These are phyloP conservation scores for Epinephelus cyanopodus DNA, from an alignment of 2,113 vertebrate species.

Conservation along the genomic window DNA sequence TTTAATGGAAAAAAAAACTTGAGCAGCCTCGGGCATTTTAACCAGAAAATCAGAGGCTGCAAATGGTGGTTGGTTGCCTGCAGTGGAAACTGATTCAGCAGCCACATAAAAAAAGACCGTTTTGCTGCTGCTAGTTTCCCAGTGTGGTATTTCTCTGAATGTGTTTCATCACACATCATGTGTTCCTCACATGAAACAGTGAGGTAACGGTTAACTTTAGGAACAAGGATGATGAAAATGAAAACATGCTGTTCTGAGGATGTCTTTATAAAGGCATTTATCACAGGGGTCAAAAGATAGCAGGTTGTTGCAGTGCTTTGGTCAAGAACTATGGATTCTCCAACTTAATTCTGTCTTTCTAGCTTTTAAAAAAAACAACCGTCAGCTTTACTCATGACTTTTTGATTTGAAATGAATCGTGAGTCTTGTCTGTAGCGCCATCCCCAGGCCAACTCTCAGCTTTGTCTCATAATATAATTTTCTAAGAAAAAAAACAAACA, in stretches of 20 bases:
- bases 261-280: not conserved
- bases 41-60: not conserved
- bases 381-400: not conserved
- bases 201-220: slow-evolving; percentile 18
- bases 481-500: too few species aligned
- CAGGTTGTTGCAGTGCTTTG: not conserved
- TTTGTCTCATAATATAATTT: too few species aligned
- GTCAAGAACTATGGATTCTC: not conserved
- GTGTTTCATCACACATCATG: slow-evolving; percentile 10
- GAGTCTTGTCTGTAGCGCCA: too few species aligned
- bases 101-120: not conserved
- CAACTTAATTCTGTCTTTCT: not conserved
- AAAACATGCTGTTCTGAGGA: too few species aligned
- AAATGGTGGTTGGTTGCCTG: not conserved
- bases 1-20: too few species aligned
- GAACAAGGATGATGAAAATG: not conserved
- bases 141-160: slow-evolving; percentile 10
- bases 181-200: slow-evolving; percentile 6
- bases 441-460: too few species aligned
- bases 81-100: slow-evolving; percentile 7
- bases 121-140: slow-evolving; percentile 11
- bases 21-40: too few species aligned
- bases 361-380: too few species aligned
- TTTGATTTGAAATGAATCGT: too few species aligned
- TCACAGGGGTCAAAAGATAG: too few species aligned